Percentiles rank a stretch among this genome's conserved stretches.
Conservation (phyloP, 1,140 invertebrate genomes). For the Drosophila santomea region DNA sequence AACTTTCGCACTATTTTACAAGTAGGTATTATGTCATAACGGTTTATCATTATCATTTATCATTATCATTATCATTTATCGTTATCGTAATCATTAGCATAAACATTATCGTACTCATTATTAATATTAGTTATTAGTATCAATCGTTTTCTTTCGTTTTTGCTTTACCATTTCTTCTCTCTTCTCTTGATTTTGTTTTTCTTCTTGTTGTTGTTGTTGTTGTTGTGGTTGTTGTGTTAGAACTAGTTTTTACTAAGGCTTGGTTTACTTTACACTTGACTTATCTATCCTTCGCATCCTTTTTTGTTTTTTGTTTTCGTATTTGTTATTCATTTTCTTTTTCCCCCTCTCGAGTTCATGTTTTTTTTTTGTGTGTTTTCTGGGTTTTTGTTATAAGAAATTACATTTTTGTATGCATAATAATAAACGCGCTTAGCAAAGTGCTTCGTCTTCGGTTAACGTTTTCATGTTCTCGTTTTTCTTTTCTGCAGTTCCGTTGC, state of each 20-base stretch:
- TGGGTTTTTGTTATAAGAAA: slow-evolving; percentile 56
- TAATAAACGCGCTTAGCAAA: slow-evolving; percentile 60
- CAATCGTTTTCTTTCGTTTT: slow-evolving; percentile 28
- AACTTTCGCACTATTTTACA: slow-evolving; percentile 67
- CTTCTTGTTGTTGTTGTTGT: slow-evolving; percentile 16
- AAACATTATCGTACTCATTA: slow-evolving; percentile 51
- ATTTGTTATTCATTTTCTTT: not conserved
- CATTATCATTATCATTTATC: slow-evolving; percentile 34
- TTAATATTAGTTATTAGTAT: slow-evolving; percentile 54
- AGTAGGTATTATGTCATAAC: slow-evolving; percentile 62
- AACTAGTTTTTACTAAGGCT: slow-evolving; percentile 82
- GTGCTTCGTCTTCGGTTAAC: slow-evolving; percentile 29
- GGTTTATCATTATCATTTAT: slow-evolving; percentile 42
- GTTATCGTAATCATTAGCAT: slow-evolving; percentile 53
- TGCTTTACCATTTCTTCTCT: slow-evolving; percentile 27
- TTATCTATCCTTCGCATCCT: slow-evolving; percentile 57
- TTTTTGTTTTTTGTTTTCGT: slow-evolving; percentile 18
- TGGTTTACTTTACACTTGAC: slow-evolving; percentile 79
- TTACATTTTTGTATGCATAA: slow-evolving; percentile 66
- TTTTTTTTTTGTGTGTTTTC: slow-evolving; percentile 44
- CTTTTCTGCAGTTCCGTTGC: slow-evolving; percentile 30
- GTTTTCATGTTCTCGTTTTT: slow-evolving; percentile 5
- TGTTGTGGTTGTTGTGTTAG: slow-evolving; percentile 51
- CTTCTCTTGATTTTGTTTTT: slow-evolving; percentile 1
- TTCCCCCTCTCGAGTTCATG: slow-evolving; percentile 11